phyloP scores from a whole-genome alignment of 2,797 vertebrate genomes.

The Gallinago solitaria region DNA sequence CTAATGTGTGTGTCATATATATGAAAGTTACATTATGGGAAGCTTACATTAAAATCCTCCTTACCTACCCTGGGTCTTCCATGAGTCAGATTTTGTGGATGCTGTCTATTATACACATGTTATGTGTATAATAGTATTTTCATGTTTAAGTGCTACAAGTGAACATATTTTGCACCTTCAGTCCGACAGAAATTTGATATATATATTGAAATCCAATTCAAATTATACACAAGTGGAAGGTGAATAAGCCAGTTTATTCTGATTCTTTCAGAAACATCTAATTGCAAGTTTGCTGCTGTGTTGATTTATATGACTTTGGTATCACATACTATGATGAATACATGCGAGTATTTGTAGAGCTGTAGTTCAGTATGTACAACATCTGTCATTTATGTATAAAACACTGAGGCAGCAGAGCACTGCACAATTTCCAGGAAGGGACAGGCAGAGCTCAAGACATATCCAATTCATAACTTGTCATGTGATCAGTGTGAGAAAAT shows the following conservation, averaged over 20 bases:
- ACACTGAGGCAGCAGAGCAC: not conserved
- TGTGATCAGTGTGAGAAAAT: not conserved
- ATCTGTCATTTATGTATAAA: not conserved
- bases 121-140: not conserved
- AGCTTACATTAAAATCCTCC: not conserved
- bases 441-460: not conserved
- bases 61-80: not conserved
- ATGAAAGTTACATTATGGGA: not conserved
- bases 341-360: not conserved
- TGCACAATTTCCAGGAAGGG: not conserved
- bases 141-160: not conserved
- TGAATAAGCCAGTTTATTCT: not conserved
- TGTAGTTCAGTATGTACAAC: not conserved
- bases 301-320: not conserved
- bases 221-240: not conserved
- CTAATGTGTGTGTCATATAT: not conserved
- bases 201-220: not conserved
- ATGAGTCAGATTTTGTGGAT: not conserved
- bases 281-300: not conserved
- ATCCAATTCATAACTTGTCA: not conserved
- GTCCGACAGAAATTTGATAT: not conserved
- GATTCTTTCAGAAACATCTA: not conserved
- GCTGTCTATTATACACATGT: not conserved
- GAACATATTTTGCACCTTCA: not conserved
- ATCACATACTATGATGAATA: not conserved